Conservation (phyloP, 2,113 vertebrate species). For the Gavialis gangeticus region DNA sequence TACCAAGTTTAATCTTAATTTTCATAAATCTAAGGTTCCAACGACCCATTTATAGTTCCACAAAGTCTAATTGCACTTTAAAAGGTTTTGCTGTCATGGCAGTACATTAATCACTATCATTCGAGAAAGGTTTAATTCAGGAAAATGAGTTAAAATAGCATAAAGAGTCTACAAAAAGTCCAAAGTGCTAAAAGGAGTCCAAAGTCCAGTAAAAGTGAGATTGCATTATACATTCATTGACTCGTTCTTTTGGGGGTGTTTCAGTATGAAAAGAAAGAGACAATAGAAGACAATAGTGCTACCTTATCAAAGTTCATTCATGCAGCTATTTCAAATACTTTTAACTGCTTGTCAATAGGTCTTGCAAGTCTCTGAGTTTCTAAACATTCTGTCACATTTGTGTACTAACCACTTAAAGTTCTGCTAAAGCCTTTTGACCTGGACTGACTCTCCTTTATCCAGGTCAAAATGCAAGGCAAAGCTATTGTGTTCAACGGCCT, state of each 20-base stretch:
- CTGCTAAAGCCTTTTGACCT: constrained; percentile 95
- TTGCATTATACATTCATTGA: constrained; percentile 90
- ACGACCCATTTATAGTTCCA: constrained; percentile 52
- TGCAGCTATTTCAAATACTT: constrained; percentile 93
- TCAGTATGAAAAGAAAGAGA: constrained; percentile 85
- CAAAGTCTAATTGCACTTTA: constrained; percentile 74
- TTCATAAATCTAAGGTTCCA: constrained; percentile 69
- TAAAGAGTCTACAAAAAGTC: constrained; percentile 80
- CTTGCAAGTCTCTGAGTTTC: constrained; percentile 89
- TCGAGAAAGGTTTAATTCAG: constrained; percentile 73
- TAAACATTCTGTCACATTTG: constrained; percentile 97
- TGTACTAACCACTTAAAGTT: constrained; percentile 99
- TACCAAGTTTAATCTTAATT: constrained; percentile 74
- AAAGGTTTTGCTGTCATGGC: constrained; percentile 73
- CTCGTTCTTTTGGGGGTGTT: constrained; percentile 87
- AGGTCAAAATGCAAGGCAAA: constrained; percentile 97
- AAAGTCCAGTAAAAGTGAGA: constrained; percentile 83
- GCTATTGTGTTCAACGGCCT: constrained; percentile 93
- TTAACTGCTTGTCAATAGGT: constrained; percentile 97
- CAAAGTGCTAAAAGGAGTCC: constrained; percentile 74
- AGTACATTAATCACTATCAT: constrained; percentile 71
- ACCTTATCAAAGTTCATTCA: constrained; percentile 93
- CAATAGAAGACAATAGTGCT: constrained; percentile 88
- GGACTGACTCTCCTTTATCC: constrained; percentile 95
- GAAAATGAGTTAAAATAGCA: constrained; percentile 81